Base-by-base conservation (phyloP, 2,797 vertebrate genomes). In the Pseudochirops cupreus region DNA sequence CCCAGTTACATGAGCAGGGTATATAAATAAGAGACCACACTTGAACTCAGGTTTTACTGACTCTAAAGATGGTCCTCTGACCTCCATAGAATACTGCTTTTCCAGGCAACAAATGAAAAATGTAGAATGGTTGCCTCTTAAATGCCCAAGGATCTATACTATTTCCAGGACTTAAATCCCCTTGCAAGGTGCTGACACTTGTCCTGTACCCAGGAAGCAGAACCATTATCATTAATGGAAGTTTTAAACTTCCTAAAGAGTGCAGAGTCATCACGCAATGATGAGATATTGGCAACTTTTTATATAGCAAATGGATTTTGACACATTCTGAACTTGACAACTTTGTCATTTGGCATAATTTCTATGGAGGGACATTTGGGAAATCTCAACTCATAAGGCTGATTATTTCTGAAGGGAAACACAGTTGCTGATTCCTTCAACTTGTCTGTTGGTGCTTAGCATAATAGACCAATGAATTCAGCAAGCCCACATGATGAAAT, bases 281-380 rank as follows among this genome's bases (percentile, higher is more conserved):
- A 56, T 94, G 13, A 91, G 95, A 24, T 57, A 82, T 4, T 92
- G 54, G 7, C 89, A 93, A 54, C 2, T 91, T 62, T 50, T 93
- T 91, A 7, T 16, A 82, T 74, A 24, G 56, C 3, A 96, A 97
- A 95, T 93, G 55, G 92, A 18, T 97, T 94, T 95, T 93, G n/a
- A 92, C 10, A 56, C n/a, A 94, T 26, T 50, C 21, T 89, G 18
- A 52, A 95, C 53, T 93, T 96, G 6, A 5, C 91, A 91, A 58
- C 52, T 39, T 91, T 96, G 33, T 59, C 56, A 95, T 92, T 97
- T 0, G 0, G 0, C 24, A 67, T 46, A 90, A 39, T 90, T 59
- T 82, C 55, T 95, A 90, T 82, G n/a, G 56, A 28, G 92, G 53
- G 18, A 39, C 5, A 92, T 95, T 7, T 93, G 24, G 28, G 16